Evolutionary conservation across 2,797 vertebrate genomes (phyloP).

Genomic region (Malurus leucopterus): DNA sequence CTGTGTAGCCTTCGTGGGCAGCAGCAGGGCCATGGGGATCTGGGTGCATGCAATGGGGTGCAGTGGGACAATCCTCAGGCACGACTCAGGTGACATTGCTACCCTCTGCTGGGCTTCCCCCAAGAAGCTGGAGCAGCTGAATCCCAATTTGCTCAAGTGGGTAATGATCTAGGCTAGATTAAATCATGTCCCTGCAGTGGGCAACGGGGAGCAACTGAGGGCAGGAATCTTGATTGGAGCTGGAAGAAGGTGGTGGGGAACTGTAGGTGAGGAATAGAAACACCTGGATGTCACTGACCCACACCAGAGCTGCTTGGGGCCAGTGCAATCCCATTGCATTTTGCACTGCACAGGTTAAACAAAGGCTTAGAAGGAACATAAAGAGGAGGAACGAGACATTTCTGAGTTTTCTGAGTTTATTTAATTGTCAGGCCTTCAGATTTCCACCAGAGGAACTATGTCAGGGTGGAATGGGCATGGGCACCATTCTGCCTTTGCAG

Average conservation of each 20-base stretch:
- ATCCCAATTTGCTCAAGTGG: neutral
- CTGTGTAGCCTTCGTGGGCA: neutral
- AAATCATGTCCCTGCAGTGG: neutral
- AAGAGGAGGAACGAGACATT: fast-evolving
- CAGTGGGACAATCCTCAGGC: neutral
- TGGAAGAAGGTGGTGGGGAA: neutral
- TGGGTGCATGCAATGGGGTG: neutral
- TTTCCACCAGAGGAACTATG: neutral
- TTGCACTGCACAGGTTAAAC: neutral
- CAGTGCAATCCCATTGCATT: neutral
- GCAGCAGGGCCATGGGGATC: neutral
- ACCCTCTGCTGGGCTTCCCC: neutral
- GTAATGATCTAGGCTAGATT: neutral
- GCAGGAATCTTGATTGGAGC: neutral
- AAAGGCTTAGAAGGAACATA: neutral
- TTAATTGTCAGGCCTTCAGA: neutral
- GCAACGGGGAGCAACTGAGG: fast-evolving
- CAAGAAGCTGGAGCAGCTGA: neutral
- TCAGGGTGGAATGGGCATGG: neutral
- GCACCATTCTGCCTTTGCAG: neutral
- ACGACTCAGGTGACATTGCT: fast-evolving
- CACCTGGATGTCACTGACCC: neutral
- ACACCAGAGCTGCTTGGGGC: neutral
- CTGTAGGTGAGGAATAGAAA: neutral
- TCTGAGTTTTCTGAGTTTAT: neutral